phyloP scores from a whole-genome alignment of 2,888 invertebrate species.

The Agrochola circellaris region DNA sequence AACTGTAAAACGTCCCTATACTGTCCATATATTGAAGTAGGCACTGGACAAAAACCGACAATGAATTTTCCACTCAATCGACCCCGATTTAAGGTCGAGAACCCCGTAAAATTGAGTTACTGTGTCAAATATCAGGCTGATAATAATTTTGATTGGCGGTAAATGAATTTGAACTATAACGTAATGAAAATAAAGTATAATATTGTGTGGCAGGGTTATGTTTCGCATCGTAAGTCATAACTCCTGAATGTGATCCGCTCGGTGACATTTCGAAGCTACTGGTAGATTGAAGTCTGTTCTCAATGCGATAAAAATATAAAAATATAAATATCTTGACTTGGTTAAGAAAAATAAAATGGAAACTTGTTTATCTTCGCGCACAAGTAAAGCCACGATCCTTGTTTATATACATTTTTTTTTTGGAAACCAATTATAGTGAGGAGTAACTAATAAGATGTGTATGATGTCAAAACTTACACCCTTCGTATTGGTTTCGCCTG shows the following conservation, averaged over 20 bases:
- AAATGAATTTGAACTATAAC: slow-evolving; percentile 46
- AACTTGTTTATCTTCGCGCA: slow-evolving; percentile 38
- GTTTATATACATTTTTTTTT: not conserved
- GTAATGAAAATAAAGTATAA: slow-evolving; percentile 24
- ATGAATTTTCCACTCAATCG: slow-evolving; percentile 70
- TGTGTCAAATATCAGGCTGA: slow-evolving; percentile 57
- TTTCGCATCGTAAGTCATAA: slow-evolving; percentile 68
- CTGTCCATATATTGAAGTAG: slow-evolving; percentile 47
- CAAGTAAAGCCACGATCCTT: not conserved
- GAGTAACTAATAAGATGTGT: not conserved
- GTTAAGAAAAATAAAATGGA: slow-evolving; percentile 44
- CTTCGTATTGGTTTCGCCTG: not conserved
- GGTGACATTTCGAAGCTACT: slow-evolving; percentile 70
- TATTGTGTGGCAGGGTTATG: slow-evolving; percentile 27
- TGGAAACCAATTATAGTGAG: not conserved
- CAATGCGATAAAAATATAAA: slow-evolving; percentile 61
- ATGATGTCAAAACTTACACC: not conserved
- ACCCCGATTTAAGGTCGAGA: slow-evolving; percentile 66
- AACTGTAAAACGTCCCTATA: slow-evolving; percentile 56
- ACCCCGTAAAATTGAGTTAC: slow-evolving; percentile 68
- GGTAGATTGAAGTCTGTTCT: slow-evolving; percentile 66
- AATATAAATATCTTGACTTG: slow-evolving; percentile 54
- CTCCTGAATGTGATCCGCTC: slow-evolving; percentile 71
- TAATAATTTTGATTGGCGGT: slow-evolving; percentile 49
- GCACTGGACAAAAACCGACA: slow-evolving; percentile 48